Evolutionary conservation across 2,113 vertebrate species (phyloP), one percentile per base, ranked within the genome.

Genomic region (Hyaena hyaena): DNA sequence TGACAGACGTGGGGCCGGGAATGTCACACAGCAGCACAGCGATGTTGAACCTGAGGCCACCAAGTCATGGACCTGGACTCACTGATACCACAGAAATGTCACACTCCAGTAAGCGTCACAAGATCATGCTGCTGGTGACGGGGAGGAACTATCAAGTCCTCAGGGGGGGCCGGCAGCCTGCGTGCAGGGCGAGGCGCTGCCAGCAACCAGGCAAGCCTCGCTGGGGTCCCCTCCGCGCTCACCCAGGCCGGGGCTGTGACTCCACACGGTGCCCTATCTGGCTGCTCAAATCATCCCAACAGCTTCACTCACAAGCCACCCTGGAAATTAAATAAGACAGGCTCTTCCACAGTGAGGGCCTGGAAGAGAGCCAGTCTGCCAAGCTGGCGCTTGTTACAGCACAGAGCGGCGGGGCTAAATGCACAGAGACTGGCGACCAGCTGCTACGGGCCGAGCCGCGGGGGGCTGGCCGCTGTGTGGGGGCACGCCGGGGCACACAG

Each of bases 21-120:
- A 19, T 5, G 2, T 1, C 0, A 0, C 2, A 1, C 0, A 19
- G 17, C 26, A 24, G 3, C 8, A 5, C 10, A 5, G 83, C 26
- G 48, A 31, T 1, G 4, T 0, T 2, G 76, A 19, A 24, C 81
- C 3, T 3, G 28, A 74, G 58, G 65, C 28, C 39, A 31, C 71
- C 23, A 10, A 28, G 95, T 17, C 68, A 24, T 1, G 2, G 31
- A 16, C 73, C 73, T 28, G 43, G 14, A 10, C 69, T 69, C 63
- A 19, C 0, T 0, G 39, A 21, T 7, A 35, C 14, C 48, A 8
- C 0, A 1, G 55, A 71, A 63, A 66, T 19, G 10, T 23, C 61
- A n/a, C 23, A 0, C 19, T 1, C 58, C 28, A 80, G 77, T 5
- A 10, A 65, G 21, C 28, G 31, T 24, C 83, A 35, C 10, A 0